These are phyloP conservation scores for Desoria tigrina DNA, from an alignment of 2,888 invertebrate genomes.

Conservation along the genomic window DNA sequence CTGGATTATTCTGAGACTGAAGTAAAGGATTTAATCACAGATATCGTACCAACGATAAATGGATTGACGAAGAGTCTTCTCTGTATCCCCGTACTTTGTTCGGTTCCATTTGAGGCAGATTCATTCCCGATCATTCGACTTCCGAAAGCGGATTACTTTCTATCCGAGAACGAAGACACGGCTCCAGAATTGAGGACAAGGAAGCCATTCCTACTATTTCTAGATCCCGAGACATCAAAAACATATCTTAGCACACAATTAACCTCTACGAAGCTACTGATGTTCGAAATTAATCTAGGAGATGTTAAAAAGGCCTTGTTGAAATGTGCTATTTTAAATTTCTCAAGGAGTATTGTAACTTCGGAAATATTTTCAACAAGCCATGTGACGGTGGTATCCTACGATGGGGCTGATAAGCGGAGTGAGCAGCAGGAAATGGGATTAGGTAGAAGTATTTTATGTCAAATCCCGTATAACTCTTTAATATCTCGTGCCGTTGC, in stretches of 20 bases:
- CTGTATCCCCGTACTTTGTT: conserved; percentile 43
- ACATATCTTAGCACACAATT: conserved; percentile 21
- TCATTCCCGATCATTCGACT: conserved; percentile 34
- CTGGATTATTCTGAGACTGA: conserved; percentile 36
- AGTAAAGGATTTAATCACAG: conserved; percentile 35
- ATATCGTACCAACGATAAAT: conserved; percentile 41
- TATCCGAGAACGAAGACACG: not conserved
- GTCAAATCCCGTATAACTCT: conserved; percentile 35
- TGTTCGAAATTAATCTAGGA: conserved; percentile 38
- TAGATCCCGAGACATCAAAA: conserved; percentile 11
- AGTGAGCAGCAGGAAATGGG: conserved; percentile 24
- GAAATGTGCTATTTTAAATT: conserved; percentile 32
- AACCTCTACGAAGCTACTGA: conserved; percentile 19
- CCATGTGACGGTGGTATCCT: conserved; percentile 35
- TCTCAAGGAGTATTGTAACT: conserved; percentile 32
- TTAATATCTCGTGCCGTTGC: conserved; percentile 13
- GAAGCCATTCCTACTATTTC: conserved; percentile 16
- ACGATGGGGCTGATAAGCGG: conserved; percentile 27
- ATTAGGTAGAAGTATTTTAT: conserved; percentile 28
- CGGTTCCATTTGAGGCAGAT: conserved; percentile 36
- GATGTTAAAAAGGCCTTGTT: conserved; percentile 22
- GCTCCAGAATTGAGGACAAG: not conserved
- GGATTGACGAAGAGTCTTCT: conserved; percentile 39
- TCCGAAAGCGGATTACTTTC: conserved; percentile 26
- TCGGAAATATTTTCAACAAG: conserved; percentile 41